Percentiles rank a stretch among this genome's conserved stretches.
These are phyloP conservation scores for Chlorospingus flavigularis DNA, from an alignment of 2,797 vertebrate genomes.

Conservation along the genomic window DNA sequence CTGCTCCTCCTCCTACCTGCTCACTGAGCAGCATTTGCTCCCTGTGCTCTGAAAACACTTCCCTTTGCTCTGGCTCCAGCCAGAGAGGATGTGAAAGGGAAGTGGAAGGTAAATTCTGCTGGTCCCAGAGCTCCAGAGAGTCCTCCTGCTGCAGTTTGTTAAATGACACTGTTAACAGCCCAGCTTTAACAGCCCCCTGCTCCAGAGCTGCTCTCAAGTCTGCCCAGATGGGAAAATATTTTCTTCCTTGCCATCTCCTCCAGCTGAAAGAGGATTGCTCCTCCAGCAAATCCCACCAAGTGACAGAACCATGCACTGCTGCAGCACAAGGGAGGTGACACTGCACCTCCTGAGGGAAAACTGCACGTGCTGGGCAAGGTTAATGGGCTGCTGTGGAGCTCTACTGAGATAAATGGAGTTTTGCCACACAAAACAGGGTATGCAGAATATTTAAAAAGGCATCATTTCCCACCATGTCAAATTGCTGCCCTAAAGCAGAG, in stretches of 20 bases:
- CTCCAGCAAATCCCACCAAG: background rate
- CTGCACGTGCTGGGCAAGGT: background rate
- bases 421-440: background rate
- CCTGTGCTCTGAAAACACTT: background rate
- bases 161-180: background rate
- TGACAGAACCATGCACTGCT: background rate
- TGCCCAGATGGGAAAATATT: background rate
- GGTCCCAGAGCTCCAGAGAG: background rate
- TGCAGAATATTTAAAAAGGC: background rate
- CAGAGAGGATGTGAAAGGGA: background rate
- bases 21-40: background rate
- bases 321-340: rapidly evolving
- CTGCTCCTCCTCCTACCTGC: background rate
- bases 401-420: background rate
- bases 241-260: background rate
- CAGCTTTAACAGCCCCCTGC: background rate
- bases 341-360: background rate
- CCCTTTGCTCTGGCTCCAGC: background rate
- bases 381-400: rapidly evolving
- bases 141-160: background rate
- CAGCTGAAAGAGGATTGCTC: background rate
- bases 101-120: background rate
- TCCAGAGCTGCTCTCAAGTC: background rate
- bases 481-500: background rate
- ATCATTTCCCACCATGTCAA: background rate